Conservation (phyloP, 2,888 invertebrate species). For the Heliconius hortense region DNA sequence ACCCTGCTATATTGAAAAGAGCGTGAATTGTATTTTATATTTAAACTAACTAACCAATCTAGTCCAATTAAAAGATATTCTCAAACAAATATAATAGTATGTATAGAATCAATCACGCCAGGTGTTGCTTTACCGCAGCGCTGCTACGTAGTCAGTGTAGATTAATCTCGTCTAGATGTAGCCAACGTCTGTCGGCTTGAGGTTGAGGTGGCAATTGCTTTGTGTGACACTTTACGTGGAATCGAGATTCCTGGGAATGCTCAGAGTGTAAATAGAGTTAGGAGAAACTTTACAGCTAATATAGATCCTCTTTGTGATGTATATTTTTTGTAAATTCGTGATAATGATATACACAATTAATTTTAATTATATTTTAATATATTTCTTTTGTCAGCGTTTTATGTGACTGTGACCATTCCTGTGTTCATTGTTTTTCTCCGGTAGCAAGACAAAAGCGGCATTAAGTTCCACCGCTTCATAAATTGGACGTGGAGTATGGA, state of each 20-base stretch:
- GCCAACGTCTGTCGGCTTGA: slow-evolving; percentile 14
- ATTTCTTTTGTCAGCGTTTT: too few relatives aligned
- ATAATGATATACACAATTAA: too few relatives aligned
- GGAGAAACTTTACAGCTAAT: background rate
- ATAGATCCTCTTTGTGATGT: background rate
- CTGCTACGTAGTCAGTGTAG: slow-evolving; percentile 5
- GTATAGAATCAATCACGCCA: background rate
- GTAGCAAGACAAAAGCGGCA: too few relatives aligned
- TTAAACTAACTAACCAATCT: background rate
- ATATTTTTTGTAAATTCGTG: too few relatives aligned
- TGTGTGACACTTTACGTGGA: slow-evolving; percentile 13
- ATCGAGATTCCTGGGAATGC: slow-evolving; percentile 8
- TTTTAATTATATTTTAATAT: too few relatives aligned
- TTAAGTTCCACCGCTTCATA: too few relatives aligned
- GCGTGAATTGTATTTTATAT: background rate
- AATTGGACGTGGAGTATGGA: too few relatives aligned
- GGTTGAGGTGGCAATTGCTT: slow-evolving; percentile 27
- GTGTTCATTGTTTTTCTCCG: too few relatives aligned
- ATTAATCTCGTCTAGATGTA: slow-evolving; percentile 25
- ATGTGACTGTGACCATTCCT: too few relatives aligned
- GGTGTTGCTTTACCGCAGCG: background rate
- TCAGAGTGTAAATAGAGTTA: background rate
- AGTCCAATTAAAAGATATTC: background rate
- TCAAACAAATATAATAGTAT: background rate
- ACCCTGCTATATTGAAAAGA: background rate